Evolutionary conservation across 2,797 vertebrate genomes (phyloP).

Genomic region (Uromys caudimaculatus): DNA sequence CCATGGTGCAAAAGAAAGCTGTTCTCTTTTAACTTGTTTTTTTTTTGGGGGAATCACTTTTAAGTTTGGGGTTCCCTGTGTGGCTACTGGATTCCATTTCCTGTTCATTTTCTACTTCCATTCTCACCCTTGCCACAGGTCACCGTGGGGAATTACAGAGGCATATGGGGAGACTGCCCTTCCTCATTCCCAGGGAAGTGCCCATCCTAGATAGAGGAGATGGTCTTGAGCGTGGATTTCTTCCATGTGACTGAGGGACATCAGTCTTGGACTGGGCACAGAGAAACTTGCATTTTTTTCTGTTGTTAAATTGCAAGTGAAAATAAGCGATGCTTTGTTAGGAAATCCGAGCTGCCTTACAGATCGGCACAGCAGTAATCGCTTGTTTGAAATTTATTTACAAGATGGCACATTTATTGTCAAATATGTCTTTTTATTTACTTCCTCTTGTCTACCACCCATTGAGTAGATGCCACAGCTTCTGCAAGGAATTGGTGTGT

Average conservation of each 20-base stretch:
- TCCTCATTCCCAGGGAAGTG: not conserved
- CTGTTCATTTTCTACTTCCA: not conserved
- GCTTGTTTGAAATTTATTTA: constrained; percentile 32
- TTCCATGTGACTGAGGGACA: not conserved
- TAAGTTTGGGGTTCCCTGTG: not conserved
- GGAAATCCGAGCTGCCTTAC: not conserved
- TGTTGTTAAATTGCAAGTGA: not conserved
- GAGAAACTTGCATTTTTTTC: not conserved
- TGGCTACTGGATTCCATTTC: not conserved
- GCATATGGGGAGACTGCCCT: not conserved
- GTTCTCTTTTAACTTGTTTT: not conserved
- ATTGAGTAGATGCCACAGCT: not conserved
- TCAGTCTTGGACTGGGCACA: not conserved
- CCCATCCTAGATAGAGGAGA: not conserved
- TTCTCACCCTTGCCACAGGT: not conserved
- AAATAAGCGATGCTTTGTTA: not conserved
- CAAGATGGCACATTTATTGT: not conserved
- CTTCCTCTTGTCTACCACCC: not conserved
- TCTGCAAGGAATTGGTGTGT: not conserved
- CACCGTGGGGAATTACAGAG: not conserved
- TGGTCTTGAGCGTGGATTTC: not conserved
- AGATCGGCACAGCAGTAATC: not conserved
- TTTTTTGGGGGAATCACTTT: not conserved
- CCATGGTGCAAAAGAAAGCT: not conserved
- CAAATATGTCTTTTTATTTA: not conserved